These are phyloP conservation scores for Cnemophilus loriae DNA, from an alignment of 2,113 vertebrate genomes.

Conservation along the genomic window DNA sequence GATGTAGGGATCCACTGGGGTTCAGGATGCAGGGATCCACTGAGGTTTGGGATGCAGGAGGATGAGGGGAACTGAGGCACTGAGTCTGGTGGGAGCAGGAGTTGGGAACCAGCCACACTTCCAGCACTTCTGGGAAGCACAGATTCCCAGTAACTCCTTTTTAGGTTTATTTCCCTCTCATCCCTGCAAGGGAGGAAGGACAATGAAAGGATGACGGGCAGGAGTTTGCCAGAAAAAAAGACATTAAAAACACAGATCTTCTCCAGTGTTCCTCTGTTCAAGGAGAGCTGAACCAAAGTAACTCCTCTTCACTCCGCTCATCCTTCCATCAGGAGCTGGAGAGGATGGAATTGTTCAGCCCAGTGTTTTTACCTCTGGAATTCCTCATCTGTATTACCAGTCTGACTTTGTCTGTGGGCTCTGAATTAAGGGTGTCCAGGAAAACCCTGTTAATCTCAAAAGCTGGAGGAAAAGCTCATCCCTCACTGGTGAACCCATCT, in stretches of 20 bases:
- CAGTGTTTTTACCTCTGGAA: background rate
- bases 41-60: background rate
- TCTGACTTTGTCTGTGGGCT: background rate
- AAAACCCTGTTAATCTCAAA: background rate
- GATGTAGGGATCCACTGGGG: background rate
- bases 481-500: accelerated
- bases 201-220: background rate
- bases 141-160: accelerated
- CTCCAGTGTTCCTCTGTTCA: background rate
- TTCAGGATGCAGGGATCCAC: background rate
- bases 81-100: background rate
- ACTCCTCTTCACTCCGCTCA: background rate
- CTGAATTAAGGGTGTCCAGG: background rate
- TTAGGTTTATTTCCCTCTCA: background rate
- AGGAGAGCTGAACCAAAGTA: background rate
- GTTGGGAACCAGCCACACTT: background rate
- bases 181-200: background rate
- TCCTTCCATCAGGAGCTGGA: background rate
- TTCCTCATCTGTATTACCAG: background rate
- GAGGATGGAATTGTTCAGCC: background rate
- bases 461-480: background rate
- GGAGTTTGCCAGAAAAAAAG: background rate
- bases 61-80: too few species aligned
- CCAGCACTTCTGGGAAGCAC: background rate
- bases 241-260: background rate